Conservation (phyloP, 2,797 vertebrate species). For the Leuciscus waleckii region DNA sequence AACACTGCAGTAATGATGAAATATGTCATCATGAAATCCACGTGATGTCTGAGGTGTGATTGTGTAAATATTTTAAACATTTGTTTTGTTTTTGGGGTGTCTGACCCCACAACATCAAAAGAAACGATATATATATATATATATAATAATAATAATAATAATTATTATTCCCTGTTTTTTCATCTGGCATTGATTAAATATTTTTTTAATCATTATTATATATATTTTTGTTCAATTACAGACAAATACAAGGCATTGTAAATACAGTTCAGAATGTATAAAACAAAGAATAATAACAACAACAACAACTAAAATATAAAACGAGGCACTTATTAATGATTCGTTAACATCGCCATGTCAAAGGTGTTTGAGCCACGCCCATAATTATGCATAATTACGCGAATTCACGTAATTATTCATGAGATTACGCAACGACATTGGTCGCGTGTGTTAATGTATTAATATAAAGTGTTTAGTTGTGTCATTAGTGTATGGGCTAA, state of each 20-base stretch:
- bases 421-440: not conserved
- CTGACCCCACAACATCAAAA: not conserved
- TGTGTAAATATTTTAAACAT: not conserved
- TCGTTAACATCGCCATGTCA: not conserved
- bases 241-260: too few species aligned
- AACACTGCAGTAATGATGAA: not conserved
- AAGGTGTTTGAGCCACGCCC: not conserved
- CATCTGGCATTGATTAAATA: not conserved
- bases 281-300: too few species aligned
- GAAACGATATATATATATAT: not conserved
- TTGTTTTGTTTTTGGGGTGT: not conserved
- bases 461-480: not conserved
- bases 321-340: not conserved
- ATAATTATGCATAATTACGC: not conserved
- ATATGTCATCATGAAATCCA: too few species aligned
- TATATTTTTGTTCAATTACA: too few species aligned
- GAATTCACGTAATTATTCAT: not conserved
- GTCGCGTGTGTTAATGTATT: not conserved
- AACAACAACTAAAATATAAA: too few species aligned
- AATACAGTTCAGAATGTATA: too few species aligned
- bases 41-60: too few species aligned
- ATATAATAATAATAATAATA: too few species aligned
- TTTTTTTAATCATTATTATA: too few species aligned
- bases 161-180: not conserved
- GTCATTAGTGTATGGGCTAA: not conserved